phyloP scores from a whole-genome alignment of 2,797 vertebrate species.

The Sebastiscus tertius region DNA sequence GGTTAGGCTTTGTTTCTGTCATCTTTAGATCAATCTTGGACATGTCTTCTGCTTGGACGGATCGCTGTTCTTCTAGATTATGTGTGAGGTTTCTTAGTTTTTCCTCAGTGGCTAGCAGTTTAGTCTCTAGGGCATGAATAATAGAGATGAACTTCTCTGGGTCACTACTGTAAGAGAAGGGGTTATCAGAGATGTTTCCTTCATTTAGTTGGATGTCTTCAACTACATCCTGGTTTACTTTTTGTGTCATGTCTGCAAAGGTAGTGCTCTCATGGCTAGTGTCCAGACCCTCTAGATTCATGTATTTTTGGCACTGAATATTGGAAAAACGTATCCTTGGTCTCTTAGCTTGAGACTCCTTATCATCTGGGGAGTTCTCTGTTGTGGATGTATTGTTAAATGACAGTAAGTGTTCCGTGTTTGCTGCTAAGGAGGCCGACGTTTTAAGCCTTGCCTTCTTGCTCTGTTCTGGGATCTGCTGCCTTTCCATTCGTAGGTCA shows the following conservation, averaged over 20 bases:
- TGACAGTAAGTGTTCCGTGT: conserved; percentile 33
- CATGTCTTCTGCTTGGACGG: conserved; percentile 77
- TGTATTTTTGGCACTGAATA: conserved; percentile 95
- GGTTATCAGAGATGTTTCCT: conserved; percentile 80
- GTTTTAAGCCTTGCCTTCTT: conserved; percentile 64
- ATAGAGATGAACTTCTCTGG: conserved; percentile 92
- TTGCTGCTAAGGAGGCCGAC: conserved; percentile 27
- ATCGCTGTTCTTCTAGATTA: conserved; percentile 86
- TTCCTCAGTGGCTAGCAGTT: conserved; percentile 91
- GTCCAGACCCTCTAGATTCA: conserved; percentile 83
- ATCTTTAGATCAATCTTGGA: conserved; percentile 77
- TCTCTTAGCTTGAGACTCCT: conserved; percentile 84
- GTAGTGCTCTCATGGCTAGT: conserved; percentile 80
- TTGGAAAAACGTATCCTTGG: conserved; percentile 94
- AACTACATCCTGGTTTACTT: conserved; percentile 81
- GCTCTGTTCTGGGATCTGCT: conserved; percentile 66
- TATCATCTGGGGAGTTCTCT: conserved; percentile 78
- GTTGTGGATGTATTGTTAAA: conserved; percentile 69
- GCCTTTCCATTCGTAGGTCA: conserved; percentile 79
- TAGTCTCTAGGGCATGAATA: conserved; percentile 92
- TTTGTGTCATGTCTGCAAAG: conserved; percentile 84
- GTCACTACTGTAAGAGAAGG: conserved; percentile 82
- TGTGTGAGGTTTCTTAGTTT: conserved; percentile 91
- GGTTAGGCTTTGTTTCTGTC: conserved; percentile 65
- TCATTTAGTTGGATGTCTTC: conserved; percentile 81